These are phyloP conservation scores for Antigone vipio DNA, from an alignment of 2,113 vertebrate genomes.

Conservation along the genomic window DNA sequence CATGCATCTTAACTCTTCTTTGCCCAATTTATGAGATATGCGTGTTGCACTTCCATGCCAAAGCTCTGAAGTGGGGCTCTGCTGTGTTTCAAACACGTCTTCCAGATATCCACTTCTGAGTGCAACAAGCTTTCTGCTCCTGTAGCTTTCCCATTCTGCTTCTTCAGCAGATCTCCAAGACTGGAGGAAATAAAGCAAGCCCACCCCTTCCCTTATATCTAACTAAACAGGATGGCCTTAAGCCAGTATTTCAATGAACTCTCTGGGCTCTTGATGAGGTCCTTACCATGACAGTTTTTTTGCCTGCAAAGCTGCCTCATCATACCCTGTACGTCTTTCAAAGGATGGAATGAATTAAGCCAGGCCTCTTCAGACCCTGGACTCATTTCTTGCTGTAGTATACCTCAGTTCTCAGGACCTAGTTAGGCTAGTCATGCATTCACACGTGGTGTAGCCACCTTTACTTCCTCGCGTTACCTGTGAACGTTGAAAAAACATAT, in stretches of 20 bases:
- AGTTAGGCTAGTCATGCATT: neutral
- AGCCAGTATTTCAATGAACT: neutral
- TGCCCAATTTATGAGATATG: neutral
- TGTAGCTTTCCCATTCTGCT: neutral
- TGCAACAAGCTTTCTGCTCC: neutral
- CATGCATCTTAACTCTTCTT: conserved; percentile 7
- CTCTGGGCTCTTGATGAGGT: neutral
- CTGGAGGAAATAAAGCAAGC: neutral
- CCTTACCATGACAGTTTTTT: neutral
- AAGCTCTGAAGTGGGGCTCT: neutral
- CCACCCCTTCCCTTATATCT: neutral
- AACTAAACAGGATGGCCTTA: neutral
- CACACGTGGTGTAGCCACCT: neutral
- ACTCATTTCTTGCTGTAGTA: neutral
- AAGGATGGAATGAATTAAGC: neutral
- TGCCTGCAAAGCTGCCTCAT: neutral
- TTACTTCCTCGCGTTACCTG: neutral
- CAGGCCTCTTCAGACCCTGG: neutral
- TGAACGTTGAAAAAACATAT: neutral
- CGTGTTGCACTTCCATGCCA: neutral
- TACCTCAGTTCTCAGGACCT: neutral
- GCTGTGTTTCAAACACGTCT: neutral
- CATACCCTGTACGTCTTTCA: neutral
- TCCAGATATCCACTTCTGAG: neutral
- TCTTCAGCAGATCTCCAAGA: neutral